phyloP scores from a whole-genome alignment of 2,113 vertebrate species.

The Raja brachyura region DNA sequence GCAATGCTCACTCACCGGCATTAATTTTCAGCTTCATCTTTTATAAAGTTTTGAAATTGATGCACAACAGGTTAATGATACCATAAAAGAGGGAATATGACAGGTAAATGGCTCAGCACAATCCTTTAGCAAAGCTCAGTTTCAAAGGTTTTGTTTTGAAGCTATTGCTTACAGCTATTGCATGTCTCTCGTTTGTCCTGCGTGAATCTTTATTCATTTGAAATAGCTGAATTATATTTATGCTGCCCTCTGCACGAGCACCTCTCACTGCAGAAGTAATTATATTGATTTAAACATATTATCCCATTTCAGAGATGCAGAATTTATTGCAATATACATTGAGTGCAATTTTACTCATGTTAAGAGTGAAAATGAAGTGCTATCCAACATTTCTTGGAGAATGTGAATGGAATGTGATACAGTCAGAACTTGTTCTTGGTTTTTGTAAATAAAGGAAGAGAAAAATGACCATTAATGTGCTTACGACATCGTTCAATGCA shows the following conservation, averaged over 20 bases:
- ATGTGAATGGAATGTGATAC: neutral
- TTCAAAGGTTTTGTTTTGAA: neutral
- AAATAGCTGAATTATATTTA: neutral
- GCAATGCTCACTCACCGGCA: neutral
- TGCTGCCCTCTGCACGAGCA: neutral
- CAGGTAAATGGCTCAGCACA: slow-evolving; percentile 12
- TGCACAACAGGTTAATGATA: slow-evolving; percentile 16
- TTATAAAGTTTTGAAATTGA: neutral
- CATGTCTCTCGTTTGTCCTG: neutral
- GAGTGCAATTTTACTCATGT: neutral
- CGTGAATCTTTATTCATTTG: neutral
- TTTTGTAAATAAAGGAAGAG: neutral
- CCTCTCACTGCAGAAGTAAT: neutral
- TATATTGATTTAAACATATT: neutral
- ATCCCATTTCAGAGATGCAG: neutral
- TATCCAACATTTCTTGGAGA: neutral
- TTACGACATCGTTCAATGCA: neutral
- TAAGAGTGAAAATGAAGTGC: neutral
- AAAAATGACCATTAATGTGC: neutral
- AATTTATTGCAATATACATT: neutral
- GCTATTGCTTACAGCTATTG: neutral
- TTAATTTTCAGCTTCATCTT: neutral
- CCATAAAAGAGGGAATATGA: slow-evolving; percentile 6
- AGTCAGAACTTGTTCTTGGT: neutral
- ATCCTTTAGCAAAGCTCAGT: neutral